Evolutionary conservation across 1,140 invertebrate genomes (phyloP).

Genomic region (Lithobius niger): DNA sequence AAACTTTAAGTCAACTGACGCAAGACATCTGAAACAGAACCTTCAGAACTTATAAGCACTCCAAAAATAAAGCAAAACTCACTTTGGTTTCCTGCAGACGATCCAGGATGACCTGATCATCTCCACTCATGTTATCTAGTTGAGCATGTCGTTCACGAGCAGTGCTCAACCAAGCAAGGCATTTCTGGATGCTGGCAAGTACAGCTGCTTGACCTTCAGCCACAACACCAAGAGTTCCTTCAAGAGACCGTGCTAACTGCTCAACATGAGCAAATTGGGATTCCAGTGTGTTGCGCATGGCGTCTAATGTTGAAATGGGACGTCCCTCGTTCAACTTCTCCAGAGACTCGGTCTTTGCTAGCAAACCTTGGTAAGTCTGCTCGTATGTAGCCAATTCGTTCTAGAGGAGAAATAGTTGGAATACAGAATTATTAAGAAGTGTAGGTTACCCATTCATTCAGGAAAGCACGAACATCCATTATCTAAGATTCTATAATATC

Average conservation of each 20-base stretch:
- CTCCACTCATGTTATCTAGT: constrained; percentile 79
- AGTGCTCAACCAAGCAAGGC: constrained; percentile 28
- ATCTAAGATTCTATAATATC: no score
- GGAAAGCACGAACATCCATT: no score
- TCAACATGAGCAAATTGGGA: constrained; percentile 64
- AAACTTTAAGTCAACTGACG: no score
- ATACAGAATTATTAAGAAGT: background rate
- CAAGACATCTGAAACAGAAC: no score
- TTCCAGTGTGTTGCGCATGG: constrained; percentile 52
- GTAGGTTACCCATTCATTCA: background rate
- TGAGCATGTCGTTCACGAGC: constrained; percentile 61
- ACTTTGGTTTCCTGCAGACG: constrained; percentile 43
- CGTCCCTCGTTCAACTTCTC: constrained; percentile 58
- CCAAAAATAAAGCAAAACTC: no score
- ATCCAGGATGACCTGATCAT: constrained; percentile 65
- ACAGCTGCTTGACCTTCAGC: constrained; percentile 58
- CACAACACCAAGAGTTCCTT: constrained; percentile 49
- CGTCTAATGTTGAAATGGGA: constrained; percentile 50
- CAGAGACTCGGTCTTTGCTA: constrained; percentile 64
- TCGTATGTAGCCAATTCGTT: constrained; percentile 67
- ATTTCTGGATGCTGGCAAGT: constrained; percentile 50
- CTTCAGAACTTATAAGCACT: no score
- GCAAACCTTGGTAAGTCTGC: constrained; percentile 56
- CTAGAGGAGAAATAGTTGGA: constrained; percentile 18
- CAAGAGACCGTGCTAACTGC: constrained; percentile 57